These are phyloP conservation scores for Macropis europaea DNA, from an alignment of 2,888 invertebrate species.

Conservation along the genomic window DNA sequence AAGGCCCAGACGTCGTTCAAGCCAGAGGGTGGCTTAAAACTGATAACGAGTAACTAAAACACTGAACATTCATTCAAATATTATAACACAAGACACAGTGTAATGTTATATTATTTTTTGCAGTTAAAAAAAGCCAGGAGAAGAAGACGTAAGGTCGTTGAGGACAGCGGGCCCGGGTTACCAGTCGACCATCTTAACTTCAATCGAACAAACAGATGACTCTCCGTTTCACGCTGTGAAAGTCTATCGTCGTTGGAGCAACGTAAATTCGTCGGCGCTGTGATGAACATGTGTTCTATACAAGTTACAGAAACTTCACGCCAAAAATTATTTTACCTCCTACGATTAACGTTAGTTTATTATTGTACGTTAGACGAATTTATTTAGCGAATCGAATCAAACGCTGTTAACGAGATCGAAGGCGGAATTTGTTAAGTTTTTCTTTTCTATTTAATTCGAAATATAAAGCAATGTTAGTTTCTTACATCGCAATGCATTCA, in stretches of 20 bases:
- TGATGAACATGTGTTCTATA: constrained; percentile 12
- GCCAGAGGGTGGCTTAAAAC: constrained; percentile 71
- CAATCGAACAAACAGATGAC: neutral
- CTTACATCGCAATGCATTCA: neutral
- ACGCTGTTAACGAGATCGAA: constrained; percentile 1
- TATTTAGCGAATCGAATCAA: constrained; percentile 19
- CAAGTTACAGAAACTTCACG: constrained; percentile 59
- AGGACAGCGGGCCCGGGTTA: neutral
- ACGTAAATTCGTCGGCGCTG: neutral
- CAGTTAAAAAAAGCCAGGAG: constrained; percentile 67
- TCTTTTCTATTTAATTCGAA: constrained; percentile 42
- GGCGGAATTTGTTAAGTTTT: constrained; percentile 40
- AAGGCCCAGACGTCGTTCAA: constrained; percentile 71
- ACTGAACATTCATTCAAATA: too few species aligned
- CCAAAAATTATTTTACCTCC: constrained; percentile 70
- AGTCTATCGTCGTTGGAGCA: neutral
- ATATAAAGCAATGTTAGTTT: constrained; percentile 39
- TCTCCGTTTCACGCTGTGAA: neutral
- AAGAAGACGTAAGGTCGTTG: constrained; percentile 49
- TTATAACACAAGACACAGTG: neutral
- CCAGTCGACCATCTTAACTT: neutral
- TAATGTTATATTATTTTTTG: constrained; percentile 27
- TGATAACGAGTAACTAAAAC: constrained; percentile 71
- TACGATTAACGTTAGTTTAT: constrained; percentile 25
- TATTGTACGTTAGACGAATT: neutral